These are phyloP conservation scores for Doryteuthis pealeii DNA, from an alignment of 1,140 invertebrate genomes.

Conservation along the genomic window DNA sequence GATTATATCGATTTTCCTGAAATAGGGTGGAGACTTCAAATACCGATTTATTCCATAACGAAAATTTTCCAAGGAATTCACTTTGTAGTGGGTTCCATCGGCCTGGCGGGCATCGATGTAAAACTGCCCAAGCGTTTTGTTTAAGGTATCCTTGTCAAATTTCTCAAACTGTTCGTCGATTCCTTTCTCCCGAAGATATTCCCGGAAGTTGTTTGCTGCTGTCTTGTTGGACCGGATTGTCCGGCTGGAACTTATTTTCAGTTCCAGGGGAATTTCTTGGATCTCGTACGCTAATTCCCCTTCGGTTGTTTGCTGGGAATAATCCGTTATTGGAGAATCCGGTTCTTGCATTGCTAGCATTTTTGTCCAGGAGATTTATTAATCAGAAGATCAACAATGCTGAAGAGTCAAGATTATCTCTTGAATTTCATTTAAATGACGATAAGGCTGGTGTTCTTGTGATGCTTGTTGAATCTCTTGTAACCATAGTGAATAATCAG, in stretches of 20 bases:
- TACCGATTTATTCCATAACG: conserved; percentile 23
- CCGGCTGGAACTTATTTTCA: conserved; percentile 15
- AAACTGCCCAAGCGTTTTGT: conserved; percentile 22
- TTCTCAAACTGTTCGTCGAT: conserved; percentile 16
- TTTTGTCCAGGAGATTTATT: no score
- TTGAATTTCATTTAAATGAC: no score
- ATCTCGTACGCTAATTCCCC: neutral
- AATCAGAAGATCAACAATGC: no score
- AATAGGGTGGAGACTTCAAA: conserved; percentile 16
- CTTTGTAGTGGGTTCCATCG: conserved; percentile 22
- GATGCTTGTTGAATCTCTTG: no score
- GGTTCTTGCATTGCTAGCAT: no score
- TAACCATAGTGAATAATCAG: no score
- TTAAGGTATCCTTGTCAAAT: conserved; percentile 16
- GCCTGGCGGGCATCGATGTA: conserved; percentile 21
- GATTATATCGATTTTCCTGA: conserved; percentile 16
- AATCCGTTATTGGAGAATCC: no score
- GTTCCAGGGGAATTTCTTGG: neutral
- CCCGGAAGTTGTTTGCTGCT: conserved; percentile 16
- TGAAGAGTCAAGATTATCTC: no score
- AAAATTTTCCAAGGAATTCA: conserved; percentile 17
- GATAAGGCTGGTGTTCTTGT: no score
- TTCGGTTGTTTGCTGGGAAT: no score
- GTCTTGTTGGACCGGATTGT: conserved; percentile 17
- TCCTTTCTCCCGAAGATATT: conserved; percentile 13